Conservation (phyloP, 2,888 invertebrate species). For the Drosophila parthenogenetica region DNA sequence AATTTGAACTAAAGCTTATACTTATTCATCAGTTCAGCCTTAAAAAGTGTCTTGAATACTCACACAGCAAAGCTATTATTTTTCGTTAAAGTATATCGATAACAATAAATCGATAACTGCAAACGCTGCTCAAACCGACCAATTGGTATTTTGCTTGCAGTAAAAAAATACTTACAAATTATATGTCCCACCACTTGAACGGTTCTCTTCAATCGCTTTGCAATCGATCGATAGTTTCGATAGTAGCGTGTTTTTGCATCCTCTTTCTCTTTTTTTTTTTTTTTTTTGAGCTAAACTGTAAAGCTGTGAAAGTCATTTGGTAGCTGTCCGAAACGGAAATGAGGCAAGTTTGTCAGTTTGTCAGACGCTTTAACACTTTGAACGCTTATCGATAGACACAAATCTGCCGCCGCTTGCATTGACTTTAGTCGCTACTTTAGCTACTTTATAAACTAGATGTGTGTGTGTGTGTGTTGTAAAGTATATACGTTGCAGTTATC, state of each 20-base stretch:
- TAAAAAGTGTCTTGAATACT: too few relatives aligned
- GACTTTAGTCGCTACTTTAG: conserved; percentile 33
- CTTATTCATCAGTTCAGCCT: too few relatives aligned
- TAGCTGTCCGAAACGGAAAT: conserved; percentile 62
- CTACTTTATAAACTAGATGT: conserved; percentile 53
- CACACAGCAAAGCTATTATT: too few relatives aligned
- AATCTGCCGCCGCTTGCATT: conserved; percentile 46
- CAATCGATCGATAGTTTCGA: background rate
- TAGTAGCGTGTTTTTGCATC: background rate
- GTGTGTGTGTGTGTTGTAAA: conserved; percentile 25
- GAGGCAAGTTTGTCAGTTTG: conserved; percentile 73
- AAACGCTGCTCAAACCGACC: too few relatives aligned
- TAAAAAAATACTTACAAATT: too few relatives aligned
- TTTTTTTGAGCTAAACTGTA: conserved; percentile 1
- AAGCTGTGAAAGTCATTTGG: conserved; percentile 19
- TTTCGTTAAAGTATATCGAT: too few relatives aligned
- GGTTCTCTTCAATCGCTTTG: too few relatives aligned
- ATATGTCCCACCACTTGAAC: too few relatives aligned
- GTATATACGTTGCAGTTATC: conserved; percentile 25
- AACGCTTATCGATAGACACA: conserved; percentile 53
- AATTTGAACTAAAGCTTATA: too few relatives aligned
- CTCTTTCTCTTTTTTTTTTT: background rate
- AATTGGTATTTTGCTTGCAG: too few relatives aligned
- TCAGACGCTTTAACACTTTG: conserved; percentile 58
- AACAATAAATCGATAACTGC: too few relatives aligned